Evolutionary conservation across 2,888 invertebrate species (phyloP).

Genomic region (Limnephilus rhombicus): DNA sequence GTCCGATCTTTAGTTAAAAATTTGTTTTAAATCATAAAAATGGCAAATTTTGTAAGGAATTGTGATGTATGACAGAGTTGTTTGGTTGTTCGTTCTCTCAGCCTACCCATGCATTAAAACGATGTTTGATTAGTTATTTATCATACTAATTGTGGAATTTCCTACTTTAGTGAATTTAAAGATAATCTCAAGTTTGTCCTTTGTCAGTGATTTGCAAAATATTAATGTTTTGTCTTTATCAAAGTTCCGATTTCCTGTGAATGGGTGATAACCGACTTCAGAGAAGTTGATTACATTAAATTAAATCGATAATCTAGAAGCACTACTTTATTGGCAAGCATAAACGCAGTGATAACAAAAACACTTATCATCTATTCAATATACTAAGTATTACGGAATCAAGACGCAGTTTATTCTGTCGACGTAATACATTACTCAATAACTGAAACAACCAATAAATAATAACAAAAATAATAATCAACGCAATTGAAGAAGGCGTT

Average conservation of each 20-base stretch:
- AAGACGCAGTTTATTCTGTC: too few relatives aligned
- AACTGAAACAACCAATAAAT: too few relatives aligned
- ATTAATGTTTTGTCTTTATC: neutral
- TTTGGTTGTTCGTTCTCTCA: too few relatives aligned
- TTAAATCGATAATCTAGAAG: neutral
- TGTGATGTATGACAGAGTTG: too few relatives aligned
- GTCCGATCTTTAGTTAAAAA: too few relatives aligned
- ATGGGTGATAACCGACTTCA: neutral
- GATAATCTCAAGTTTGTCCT: neutral
- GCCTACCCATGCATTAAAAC: too few relatives aligned
- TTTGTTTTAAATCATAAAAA: too few relatives aligned
- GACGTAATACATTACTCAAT: too few relatives aligned
- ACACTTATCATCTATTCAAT: neutral
- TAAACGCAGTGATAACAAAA: neutral
- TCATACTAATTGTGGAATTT: neutral
- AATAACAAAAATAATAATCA: too few relatives aligned
- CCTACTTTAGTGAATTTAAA: neutral
- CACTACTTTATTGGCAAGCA: neutral
- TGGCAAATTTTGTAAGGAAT: too few relatives aligned
- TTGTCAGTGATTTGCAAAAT: neutral
- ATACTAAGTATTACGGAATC: neutral
- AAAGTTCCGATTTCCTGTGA: neutral
- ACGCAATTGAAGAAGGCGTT: too few relatives aligned
- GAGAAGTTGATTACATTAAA: neutral
- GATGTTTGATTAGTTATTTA: too few relatives aligned